Evolutionary conservation across 2,797 vertebrate species (phyloP).

Genomic region (Pogonophryne albipinna): DNA sequence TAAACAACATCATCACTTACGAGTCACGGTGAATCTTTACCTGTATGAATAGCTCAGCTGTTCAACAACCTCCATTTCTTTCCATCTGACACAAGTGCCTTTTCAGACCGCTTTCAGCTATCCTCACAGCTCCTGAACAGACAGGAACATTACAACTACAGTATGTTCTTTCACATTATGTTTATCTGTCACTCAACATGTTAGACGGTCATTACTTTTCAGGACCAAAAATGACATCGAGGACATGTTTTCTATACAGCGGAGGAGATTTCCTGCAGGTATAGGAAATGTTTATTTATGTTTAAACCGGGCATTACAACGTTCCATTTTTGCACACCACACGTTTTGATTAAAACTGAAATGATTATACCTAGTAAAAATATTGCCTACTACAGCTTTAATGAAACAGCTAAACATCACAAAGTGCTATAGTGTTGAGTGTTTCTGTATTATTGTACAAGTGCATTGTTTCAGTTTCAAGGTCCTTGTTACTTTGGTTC

Average conservation of each 20-base stretch:
- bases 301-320: background rate
- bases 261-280: conserved; percentile 7
- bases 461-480: background rate
- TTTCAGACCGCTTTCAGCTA: conserved; percentile 24
- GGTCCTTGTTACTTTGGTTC: background rate
- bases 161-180: background rate
- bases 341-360: conserved; percentile 12
- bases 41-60: background rate
- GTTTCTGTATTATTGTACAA: background rate
- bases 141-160: background rate
- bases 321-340: background rate
- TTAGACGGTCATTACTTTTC: conserved; percentile 9
- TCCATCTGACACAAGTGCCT: conserved; percentile 61
- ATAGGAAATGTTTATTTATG: background rate
- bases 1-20: conserved; percentile 15
- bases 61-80: conserved; percentile 15
- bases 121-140: background rate
- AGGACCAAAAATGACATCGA: conserved; percentile 3
- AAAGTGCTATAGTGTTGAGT: background rate
- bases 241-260: background rate
- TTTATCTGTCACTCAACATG: background rate
- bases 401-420: conserved; percentile 7
- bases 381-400: conserved; percentile 10
- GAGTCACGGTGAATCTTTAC: background rate
- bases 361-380: conserved; percentile 1